A percentile compares a stretch with the other conserved stretches of the same genome.
Evolutionary conservation across 2,888 invertebrate genomes (phyloP).

Genomic region (Hyposoter dolosus): DNA sequence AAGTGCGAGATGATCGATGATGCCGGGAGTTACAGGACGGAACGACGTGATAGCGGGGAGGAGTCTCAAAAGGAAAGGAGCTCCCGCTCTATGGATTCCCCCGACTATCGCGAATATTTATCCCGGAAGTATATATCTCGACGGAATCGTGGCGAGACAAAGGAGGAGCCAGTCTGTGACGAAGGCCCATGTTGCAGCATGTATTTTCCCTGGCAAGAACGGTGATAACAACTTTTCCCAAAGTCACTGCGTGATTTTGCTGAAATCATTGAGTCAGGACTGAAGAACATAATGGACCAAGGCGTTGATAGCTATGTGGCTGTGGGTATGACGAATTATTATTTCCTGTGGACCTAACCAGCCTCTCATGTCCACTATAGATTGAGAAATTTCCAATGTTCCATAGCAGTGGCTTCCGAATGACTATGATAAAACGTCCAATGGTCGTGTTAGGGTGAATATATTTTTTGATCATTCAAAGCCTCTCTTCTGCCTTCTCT

Average conservation of each 20-base stretch:
- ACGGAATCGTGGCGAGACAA: slow-evolving; percentile 67
- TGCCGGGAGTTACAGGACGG: slow-evolving; percentile 35
- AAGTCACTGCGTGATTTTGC: slow-evolving; percentile 60
- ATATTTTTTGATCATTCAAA: slow-evolving; percentile 22
- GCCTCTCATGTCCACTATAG: slow-evolving; percentile 11
- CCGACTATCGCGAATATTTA: slow-evolving; percentile 58
- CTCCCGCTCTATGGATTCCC: slow-evolving; percentile 6
- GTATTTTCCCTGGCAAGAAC: slow-evolving; percentile 46
- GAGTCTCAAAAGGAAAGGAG: slow-evolving; percentile 37
- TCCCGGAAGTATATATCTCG: slow-evolving; percentile 63
- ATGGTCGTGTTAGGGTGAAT: slow-evolving; percentile 40
- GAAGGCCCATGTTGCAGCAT: slow-evolving; percentile 28
- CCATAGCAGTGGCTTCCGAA: slow-evolving; percentile 11
- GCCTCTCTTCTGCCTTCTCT: neutral
- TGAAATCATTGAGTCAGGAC: slow-evolving; percentile 39
- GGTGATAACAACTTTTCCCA: slow-evolving; percentile 37
- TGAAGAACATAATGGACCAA: neutral
- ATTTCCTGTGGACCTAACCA: slow-evolving; percentile 9
- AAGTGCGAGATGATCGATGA: slow-evolving; percentile 70
- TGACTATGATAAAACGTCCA: slow-evolving; percentile 48
- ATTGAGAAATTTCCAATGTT: slow-evolving; percentile 52
- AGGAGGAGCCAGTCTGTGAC: slow-evolving; percentile 46
- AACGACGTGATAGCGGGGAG: slow-evolving; percentile 27
- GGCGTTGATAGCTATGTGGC: slow-evolving; percentile 8
- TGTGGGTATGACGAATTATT: slow-evolving; percentile 55